These are phyloP conservation scores for Sciaenops ocellatus DNA, from an alignment of 2,797 vertebrate species.

Conservation along the genomic window DNA sequence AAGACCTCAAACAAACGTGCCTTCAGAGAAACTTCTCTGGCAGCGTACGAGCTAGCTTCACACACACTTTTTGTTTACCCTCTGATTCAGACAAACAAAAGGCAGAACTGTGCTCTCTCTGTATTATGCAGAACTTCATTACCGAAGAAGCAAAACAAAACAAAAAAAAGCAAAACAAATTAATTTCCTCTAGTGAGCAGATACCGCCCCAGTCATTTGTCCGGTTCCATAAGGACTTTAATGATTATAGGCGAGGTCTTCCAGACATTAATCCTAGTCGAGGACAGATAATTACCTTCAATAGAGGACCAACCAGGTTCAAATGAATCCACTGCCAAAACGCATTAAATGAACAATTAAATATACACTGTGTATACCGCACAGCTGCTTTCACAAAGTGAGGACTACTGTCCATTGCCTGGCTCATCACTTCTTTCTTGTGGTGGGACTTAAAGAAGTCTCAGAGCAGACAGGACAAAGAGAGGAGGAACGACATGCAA, in stretches of 20 bases:
- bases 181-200: conserved; percentile 56
- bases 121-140: conserved; percentile 53
- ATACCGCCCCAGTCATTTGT: conserved; percentile 61
- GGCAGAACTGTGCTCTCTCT: conserved; percentile 27
- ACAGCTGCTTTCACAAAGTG: background rate
- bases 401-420: background rate
- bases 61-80: conserved; percentile 39
- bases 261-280: conserved; percentile 68
- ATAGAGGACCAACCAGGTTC: conserved; percentile 49
- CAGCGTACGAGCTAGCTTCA: conserved; percentile 2
- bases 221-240: conserved; percentile 61
- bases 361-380: background rate
- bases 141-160: conserved; percentile 12
- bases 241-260: conserved; percentile 60
- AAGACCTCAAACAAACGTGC: conserved; percentile 33
- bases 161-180: conserved; percentile 57
- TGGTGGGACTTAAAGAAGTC: background rate
- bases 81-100: conserved; percentile 59
- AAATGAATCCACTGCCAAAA: conserved; percentile 51
- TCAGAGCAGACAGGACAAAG: background rate
- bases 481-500: background rate
- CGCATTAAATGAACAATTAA: conserved; percentile 44
- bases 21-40: conserved; percentile 43
- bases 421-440: background rate
- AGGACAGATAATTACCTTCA: conserved; percentile 70